Conservation (phyloP, 2,113 vertebrate genomes). For the Lagopus leucura region DNA sequence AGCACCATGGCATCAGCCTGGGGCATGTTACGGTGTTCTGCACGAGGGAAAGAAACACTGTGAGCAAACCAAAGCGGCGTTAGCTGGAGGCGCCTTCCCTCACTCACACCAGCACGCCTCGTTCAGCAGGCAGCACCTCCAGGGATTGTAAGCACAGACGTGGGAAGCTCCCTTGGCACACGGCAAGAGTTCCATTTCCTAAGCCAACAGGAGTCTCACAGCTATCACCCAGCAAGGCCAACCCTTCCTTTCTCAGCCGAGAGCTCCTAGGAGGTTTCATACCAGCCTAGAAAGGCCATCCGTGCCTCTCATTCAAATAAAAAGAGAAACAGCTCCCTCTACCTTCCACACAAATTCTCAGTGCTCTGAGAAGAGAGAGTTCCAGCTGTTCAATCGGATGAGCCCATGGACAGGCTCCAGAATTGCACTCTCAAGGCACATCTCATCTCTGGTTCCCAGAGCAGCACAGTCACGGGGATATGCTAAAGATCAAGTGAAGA, state of each 20-base stretch:
- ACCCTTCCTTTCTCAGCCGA: background rate
- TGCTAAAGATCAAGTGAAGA: accelerated
- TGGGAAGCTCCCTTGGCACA: background rate
- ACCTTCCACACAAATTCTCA: background rate
- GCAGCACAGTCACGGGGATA: background rate
- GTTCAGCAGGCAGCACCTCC: background rate
- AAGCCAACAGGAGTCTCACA: background rate
- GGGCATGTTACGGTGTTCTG: constrained; percentile 98
- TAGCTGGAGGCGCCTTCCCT: background rate
- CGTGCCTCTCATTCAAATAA: background rate
- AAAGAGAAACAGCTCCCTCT: constrained; percentile 38
- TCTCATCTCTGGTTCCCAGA: background rate
- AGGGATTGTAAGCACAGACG: background rate
- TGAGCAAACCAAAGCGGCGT: background rate
- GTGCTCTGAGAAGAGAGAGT: background rate
- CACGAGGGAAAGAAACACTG: background rate
- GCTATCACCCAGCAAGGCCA: background rate
- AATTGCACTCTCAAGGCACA: background rate
- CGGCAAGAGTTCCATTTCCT: background rate
- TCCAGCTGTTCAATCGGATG: background rate
- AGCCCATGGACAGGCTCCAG: background rate
- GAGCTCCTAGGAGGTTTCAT: accelerated
- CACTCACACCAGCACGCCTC: background rate
- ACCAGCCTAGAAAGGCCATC: background rate
- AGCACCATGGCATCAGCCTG: constrained; percentile 97